Evolutionary conservation across 2,113 vertebrate species (phyloP).

Genomic region (Gallinago media): DNA sequence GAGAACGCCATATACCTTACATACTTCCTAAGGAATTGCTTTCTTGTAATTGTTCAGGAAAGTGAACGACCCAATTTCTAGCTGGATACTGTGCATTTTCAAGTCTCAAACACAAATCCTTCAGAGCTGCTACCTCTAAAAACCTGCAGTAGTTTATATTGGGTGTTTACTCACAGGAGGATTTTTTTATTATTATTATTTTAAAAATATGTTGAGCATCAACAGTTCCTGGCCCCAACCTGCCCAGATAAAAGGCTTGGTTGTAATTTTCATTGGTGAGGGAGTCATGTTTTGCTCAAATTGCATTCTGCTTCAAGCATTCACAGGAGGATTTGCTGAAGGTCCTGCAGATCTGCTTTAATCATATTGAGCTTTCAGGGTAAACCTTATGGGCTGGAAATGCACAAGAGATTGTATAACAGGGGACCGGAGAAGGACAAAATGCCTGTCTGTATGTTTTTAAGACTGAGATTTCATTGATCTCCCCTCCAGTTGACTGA

Average conservation of each 20-base stretch:
- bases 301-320: background rate
- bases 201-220: background rate
- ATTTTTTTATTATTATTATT: background rate
- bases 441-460: background rate
- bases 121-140: background rate
- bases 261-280: constrained; percentile 27
- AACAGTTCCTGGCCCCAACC: constrained; percentile 29
- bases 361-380: background rate
- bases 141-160: background rate
- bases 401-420: background rate
- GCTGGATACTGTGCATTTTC: background rate
- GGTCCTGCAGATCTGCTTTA: background rate
- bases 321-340: constrained; percentile 28
- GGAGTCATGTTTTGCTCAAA: constrained; percentile 12
- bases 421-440: background rate
- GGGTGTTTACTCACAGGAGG: background rate
- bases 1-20: background rate
- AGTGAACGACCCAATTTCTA: background rate
- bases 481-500: background rate
- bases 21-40: background rate
- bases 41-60: background rate
- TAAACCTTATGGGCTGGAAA: background rate
- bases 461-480: background rate
- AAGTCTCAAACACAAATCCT: background rate
- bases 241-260: constrained; percentile 42